Conservation (phyloP, 2,113 vertebrate genomes). For the Psammodynastes pulverulentus region DNA sequence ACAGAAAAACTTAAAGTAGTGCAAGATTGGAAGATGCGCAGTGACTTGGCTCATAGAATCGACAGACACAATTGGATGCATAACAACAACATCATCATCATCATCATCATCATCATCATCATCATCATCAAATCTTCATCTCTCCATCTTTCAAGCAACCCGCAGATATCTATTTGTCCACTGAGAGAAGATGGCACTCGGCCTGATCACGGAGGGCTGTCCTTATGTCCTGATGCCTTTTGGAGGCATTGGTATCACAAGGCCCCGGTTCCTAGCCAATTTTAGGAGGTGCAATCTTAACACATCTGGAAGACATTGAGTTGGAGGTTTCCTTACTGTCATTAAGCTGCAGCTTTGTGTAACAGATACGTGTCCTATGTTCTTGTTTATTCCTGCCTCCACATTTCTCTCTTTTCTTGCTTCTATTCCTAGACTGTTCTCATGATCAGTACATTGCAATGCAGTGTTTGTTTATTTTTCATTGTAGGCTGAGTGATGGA, state of each 20-base stretch:
- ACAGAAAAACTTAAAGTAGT: not conserved
- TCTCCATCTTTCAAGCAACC: not conserved
- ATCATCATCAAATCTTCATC: too few relatives aligned
- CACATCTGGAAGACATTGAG: not conserved
- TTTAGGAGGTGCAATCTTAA: not conserved
- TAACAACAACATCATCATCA: not conserved
- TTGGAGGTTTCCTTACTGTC: not conserved
- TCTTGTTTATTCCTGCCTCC: not conserved
- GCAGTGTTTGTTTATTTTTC: not conserved
- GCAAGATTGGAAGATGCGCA: not conserved
- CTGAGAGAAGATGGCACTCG: not conserved
- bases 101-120: too few relatives aligned
- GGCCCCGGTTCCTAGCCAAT: not conserved
- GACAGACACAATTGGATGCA: not conserved
- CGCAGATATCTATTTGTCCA: not conserved
- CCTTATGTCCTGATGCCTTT: not conserved
- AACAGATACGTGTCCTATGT: not conserved
- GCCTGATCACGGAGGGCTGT: not conserved
- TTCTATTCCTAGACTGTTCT: not conserved
- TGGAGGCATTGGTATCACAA: not conserved
- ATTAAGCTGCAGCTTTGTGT: not conserved
- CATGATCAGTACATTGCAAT: not conserved
- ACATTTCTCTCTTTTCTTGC: not conserved
- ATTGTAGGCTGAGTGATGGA: not conserved
- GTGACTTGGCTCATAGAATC: not conserved